Evolutionary conservation across 2,888 invertebrate genomes (phyloP), one percentile per base, ranked within the genome.

Genomic region (Agrypnus murinus): DNA sequence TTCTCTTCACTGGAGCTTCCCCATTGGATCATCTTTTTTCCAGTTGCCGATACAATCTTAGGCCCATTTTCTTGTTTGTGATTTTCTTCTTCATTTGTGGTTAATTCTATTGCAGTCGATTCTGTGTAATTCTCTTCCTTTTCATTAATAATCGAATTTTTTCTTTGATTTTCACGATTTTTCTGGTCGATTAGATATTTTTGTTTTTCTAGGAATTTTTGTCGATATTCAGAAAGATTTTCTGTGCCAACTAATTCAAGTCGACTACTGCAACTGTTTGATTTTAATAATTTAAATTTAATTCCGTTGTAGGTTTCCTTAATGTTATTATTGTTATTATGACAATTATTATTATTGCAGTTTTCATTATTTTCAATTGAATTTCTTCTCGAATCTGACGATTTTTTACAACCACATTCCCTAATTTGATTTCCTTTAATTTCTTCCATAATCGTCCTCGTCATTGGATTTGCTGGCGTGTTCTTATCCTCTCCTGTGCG

Each of bases 201-300:
- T 77, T 77, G 75, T 68, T 76, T 76, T 69, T 73, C 66, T 7
- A 77, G 70, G 64, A 75, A 80, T 72, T 78, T 80, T 48, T 80
- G 77, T 3, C 78, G 71, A 55, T 79, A 78, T 38, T 79, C 76
- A 5, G 78, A 72, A n/a, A 79, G 84, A 60, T 80, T 88, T 75
- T 91, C 90, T 0, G 93, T 89, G 4, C 94, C 95, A 0, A 94
- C 91, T 63, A 95, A 84, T 81, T 95, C 95, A 59, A 95, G 86
- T 32, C 95, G 89, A 82, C 94, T 95, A 81, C 93, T 94, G 82
- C 95, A 95, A 76, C 95, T 95, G 81, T 95, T 95, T 32, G 95
- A 95, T 86, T 95, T 95, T 0, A 95, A 91, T 74, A 95, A 86
- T 81, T 92, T 92, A 82, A 95, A 95, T 83, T 94, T 94, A 63